Evolutionary conservation across 2,888 invertebrate species (phyloP), one percentile per base, ranked within the genome.

Genomic region (Apoda limacodes): DNA sequence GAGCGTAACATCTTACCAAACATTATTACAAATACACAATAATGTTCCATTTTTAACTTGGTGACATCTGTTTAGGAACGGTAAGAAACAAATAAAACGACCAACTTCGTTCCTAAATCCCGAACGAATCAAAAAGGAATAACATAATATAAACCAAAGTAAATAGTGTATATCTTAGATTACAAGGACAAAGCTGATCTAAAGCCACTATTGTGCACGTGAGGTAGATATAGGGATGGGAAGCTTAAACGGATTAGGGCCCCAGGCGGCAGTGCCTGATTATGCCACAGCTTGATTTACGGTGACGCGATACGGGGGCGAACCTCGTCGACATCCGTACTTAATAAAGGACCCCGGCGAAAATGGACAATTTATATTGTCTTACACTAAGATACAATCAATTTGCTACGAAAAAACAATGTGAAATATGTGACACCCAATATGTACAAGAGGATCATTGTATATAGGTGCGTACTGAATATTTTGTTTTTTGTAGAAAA

Each of bases 271-370:
- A 60, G 56, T n/a, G n/a, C n/a, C 70, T 75, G 72, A 75, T 80
- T 74, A 76, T 74, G 61, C 69, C 56, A 46, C 60, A 60, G 57
- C 64, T 65, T 78, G 78, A 80, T 78, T 78, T 78, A 76, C 69
- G 70, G 61, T 68, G 71, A 71, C 66, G 64, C 61, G 67, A 67
- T 69, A 71, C 60, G 57, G n/a, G n/a, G n/a, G 54, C 46, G 42
- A 52, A 47, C 55, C 51, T 47, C 50, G 48, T 48, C 58, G 52
- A 58, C 59, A 63, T 63, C 57, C 59, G 62, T 60, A 58, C 60
- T 62, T 67, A 66, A 65, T 64, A 65, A 51, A 60, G 50, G 52
- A 53, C 46, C 52, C 52, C 50, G 49, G 45, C 53, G 55, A 64
- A 63, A 69, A 64, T 58, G 58, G 58, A 56, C 65, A 68, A 71